Conservation (phyloP, 2,797 vertebrate species). For the Protonibea diacanthus region DNA sequence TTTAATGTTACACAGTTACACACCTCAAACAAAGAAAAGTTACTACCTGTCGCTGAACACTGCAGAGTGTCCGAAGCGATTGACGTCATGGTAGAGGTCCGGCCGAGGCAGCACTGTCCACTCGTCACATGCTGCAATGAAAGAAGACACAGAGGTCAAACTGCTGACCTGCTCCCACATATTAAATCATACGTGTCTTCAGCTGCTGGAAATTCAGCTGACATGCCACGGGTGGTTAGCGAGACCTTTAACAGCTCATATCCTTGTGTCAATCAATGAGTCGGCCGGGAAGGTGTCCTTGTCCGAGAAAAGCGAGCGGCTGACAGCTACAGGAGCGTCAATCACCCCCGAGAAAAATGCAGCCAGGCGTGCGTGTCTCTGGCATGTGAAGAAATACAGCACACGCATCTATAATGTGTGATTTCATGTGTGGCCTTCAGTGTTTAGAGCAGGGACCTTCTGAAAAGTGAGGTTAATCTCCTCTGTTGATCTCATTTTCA, state of each 20-base stretch:
- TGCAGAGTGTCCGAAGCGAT: slow-evolving; percentile 96
- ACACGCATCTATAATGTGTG: background rate
- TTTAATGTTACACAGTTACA: too few species aligned
- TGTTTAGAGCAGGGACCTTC: background rate
- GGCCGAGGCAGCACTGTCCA: slow-evolving; percentile 93
- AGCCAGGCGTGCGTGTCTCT: background rate
- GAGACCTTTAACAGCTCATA: slow-evolving; percentile 42
- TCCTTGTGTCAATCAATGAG: slow-evolving; percentile 33
- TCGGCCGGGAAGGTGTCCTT: slow-evolving; percentile 11
- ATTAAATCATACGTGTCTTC: slow-evolving; percentile 25
- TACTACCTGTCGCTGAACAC: slow-evolving; percentile 90
- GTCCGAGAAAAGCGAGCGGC: background rate
- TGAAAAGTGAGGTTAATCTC: background rate
- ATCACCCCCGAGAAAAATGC: background rate
- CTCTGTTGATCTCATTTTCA: background rate
- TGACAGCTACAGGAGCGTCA: background rate
- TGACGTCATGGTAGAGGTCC: slow-evolving; percentile 91
- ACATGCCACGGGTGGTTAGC: background rate
- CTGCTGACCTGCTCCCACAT: background rate
- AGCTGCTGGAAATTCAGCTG: background rate
- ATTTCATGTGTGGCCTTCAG: background rate
- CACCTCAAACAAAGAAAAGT: background rate
- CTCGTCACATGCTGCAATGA: slow-evolving; percentile 90
- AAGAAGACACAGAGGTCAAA: slow-evolving; percentile 41
- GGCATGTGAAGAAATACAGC: background rate